phyloP scores from a whole-genome alignment of 2,888 invertebrate species.

The Leptinotarsa juncta region DNA sequence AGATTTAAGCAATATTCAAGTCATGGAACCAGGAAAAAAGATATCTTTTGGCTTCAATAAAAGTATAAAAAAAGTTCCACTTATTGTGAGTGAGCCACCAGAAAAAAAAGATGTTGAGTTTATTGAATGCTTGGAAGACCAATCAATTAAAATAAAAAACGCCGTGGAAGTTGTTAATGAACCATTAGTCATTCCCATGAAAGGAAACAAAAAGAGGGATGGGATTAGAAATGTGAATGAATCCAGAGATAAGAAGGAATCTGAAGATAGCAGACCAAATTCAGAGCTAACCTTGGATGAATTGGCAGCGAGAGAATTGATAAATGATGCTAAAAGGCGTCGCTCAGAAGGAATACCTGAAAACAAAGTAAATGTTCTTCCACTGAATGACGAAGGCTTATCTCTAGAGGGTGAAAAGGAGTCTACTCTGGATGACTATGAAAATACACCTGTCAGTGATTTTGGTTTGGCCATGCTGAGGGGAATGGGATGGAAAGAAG shows the following conservation, averaged over 20 bases:
- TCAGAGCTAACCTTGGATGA: slow-evolving; percentile 72
- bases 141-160: slow-evolving; percentile 79
- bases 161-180: slow-evolving; percentile 67
- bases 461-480: slow-evolving; percentile 94
- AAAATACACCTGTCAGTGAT: slow-evolving; percentile 77
- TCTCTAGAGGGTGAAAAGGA: slow-evolving; percentile 75
- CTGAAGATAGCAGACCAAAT: slow-evolving; percentile 58
- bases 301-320: slow-evolving; percentile 79
- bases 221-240: slow-evolving; percentile 69
- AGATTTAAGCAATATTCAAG: not conserved
- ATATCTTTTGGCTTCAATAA: slow-evolving; percentile 86
- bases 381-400: slow-evolving; percentile 71
- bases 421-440: slow-evolving; percentile 75
- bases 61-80: slow-evolving; percentile 69
- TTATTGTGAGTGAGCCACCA: slow-evolving; percentile 59
- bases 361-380: slow-evolving; percentile 67
- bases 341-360: slow-evolving; percentile 56
- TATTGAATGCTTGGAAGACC: slow-evolving; percentile 82
- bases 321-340: slow-evolving; percentile 66
- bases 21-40: slow-evolving; percentile 72
- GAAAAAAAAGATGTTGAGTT: slow-evolving; percentile 73
- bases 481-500: slow-evolving; percentile 85
- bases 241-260: slow-evolving; percentile 42
- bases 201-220: slow-evolving; percentile 65
- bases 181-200: slow-evolving; percentile 77